Conservation (phyloP, 2,888 invertebrate species). For the Nineta flava region DNA sequence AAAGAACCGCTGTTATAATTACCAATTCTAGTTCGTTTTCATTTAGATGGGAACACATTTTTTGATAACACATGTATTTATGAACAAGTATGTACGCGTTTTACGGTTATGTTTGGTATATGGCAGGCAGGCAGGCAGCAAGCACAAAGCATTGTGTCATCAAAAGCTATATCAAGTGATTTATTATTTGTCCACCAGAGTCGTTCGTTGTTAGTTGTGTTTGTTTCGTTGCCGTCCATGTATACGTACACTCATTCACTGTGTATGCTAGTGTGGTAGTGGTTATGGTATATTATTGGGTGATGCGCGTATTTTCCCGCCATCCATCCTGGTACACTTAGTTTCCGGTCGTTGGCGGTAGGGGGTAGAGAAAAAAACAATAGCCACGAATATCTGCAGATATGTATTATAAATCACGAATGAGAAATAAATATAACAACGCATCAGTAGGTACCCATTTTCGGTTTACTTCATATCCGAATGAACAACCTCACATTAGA, state of each 20-base stretch:
- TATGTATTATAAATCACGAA: background rate
- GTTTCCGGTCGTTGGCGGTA: conserved; percentile 6
- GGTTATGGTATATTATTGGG: background rate
- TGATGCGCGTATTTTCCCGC: conserved; percentile 7
- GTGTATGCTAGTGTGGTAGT: background rate
- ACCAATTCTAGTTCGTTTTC: too few relatives aligned
- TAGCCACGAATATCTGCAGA: background rate
- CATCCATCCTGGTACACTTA: conserved; percentile 1
- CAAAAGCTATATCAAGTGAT: conserved; percentile 6
- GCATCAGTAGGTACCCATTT: background rate
- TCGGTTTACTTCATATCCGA: background rate
- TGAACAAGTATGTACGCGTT: too few relatives aligned
- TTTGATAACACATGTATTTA: too few relatives aligned
- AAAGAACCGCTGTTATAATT: too few relatives aligned
- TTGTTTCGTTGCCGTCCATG: background rate
- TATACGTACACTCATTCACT: too few relatives aligned
- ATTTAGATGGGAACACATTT: too few relatives aligned
- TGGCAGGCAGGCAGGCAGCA: too few relatives aligned
- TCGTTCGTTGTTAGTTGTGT: background rate
- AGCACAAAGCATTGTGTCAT: conserved; percentile 1
- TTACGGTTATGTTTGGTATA: too few relatives aligned
- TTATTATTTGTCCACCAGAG: conserved; percentile 1
- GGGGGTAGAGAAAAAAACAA: conserved; percentile 4
- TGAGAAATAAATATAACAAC: background rate
- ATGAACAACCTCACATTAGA: background rate